A percentile compares a stretch with the other conserved stretches of the same genome.
These are phyloP conservation scores for Forbesichthys papilliferus DNA, from an alignment of 2,113 vertebrate genomes.

Conservation along the genomic window DNA sequence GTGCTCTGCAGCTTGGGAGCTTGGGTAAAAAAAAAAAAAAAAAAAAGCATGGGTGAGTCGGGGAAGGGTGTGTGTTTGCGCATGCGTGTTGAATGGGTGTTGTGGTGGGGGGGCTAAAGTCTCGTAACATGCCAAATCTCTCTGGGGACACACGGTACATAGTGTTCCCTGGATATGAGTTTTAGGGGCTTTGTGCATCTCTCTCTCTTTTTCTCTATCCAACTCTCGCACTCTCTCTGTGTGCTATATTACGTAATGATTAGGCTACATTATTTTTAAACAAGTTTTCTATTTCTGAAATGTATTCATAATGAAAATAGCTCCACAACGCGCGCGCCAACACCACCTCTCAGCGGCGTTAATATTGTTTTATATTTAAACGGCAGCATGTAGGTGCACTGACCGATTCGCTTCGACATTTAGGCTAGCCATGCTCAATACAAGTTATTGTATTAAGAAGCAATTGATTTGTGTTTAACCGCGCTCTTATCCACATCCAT, in stretches of 20 bases:
- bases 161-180: constrained; percentile 57
- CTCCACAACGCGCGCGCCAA: neutral
- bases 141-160: constrained; percentile 51
- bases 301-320: constrained; percentile 56
- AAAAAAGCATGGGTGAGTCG: neutral
- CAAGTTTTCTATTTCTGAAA: constrained; percentile 54
- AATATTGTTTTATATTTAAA: neutral
- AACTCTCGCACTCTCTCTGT: constrained; percentile 40
- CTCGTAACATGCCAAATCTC: constrained; percentile 25
- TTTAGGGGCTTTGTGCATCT: constrained; percentile 45
- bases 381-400: neutral
- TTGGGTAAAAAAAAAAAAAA: too few relatives aligned
- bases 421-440: too few relatives aligned
- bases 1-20: neutral
- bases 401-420: neutral
- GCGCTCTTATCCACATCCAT: neutral
- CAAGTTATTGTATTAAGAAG: too few relatives aligned
- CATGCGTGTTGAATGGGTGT: neutral
- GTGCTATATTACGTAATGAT: constrained; percentile 72
- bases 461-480: neutral
- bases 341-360: constrained; percentile 12
- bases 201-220: neutral
- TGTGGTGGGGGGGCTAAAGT: neutral
- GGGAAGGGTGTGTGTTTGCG: constrained; percentile 2
- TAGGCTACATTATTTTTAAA: constrained; percentile 41